Conservation (phyloP, 2,888 invertebrate genomes). For the Caenorhabditis becei region DNA sequence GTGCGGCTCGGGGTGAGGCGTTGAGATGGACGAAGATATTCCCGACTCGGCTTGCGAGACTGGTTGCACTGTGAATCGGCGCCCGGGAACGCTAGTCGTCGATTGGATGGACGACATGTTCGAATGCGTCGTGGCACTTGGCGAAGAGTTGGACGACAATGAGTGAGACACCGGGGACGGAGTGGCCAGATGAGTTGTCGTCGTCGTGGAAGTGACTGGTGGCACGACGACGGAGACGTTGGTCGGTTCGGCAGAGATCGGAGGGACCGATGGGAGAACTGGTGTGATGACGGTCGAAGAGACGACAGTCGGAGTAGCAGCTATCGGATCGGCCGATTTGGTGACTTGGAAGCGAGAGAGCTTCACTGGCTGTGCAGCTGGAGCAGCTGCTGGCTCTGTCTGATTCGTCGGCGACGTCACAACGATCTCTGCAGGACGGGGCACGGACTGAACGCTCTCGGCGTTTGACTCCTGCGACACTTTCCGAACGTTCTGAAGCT, state of each 20-base stretch:
- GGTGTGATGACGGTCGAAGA: conserved; percentile 20
- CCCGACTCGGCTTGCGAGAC: conserved; percentile 67
- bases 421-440: conserved; percentile 36
- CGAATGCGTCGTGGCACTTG: conserved; percentile 70
- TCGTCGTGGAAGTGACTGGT: conserved; percentile 27
- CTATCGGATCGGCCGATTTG: conserved; percentile 50
- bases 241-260: conserved; percentile 22
- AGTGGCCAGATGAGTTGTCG: conserved; percentile 41
- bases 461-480: conserved; percentile 54
- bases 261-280: conserved; percentile 14
- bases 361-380: conserved; percentile 46
- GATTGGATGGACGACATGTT: conserved; percentile 67
- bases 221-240: conserved; percentile 37
- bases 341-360: conserved; percentile 67
- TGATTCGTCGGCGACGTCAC: conserved; percentile 43
- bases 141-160: conserved; percentile 66
- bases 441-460: conserved; percentile 43
- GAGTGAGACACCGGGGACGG: conserved; percentile 63
- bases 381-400: conserved; percentile 5
- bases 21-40: conserved; percentile 66
- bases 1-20: conserved; percentile 50
- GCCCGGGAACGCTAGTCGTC: conserved; percentile 54
- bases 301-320: conserved; percentile 17
- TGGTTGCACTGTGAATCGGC: conserved; percentile 68
- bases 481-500: conserved; percentile 47